Percentiles rank a stretch among this genome's conserved stretches.
Conservation (phyloP, 2,113 vertebrate species). For the Hydrolagus affinis region DNA sequence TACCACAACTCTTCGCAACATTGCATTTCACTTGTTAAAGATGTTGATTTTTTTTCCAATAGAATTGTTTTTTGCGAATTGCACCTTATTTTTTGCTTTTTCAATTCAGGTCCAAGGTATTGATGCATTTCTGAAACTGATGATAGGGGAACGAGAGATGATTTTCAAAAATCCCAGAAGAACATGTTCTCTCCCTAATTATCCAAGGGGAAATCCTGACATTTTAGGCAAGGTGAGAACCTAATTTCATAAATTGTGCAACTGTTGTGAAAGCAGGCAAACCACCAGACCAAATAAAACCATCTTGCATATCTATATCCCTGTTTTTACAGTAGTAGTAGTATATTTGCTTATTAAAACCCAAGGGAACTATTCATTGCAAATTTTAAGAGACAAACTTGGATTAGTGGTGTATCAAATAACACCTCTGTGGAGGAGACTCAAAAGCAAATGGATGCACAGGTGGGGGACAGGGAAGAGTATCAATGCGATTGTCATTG, state of each 20-base stretch:
- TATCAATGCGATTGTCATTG: no score
- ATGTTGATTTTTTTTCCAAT: not conserved
- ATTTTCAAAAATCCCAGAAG: constrained; percentile 58
- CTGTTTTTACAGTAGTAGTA: no score
- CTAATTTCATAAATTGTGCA: not conserved
- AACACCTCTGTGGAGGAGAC: no score
- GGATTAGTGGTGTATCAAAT: no score
- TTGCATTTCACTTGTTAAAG: constrained; percentile 36
- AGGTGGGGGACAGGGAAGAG: no score
- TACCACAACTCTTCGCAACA: not conserved
- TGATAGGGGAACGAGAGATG: constrained; percentile 46
- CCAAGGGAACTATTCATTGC: no score
- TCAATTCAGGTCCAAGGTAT: constrained; percentile 54
- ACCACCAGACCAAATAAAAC: no score
- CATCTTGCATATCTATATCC: no score
- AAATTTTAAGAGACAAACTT: no score
- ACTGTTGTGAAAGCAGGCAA: no score
- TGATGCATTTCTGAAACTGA: constrained; percentile 53
- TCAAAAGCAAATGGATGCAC: no score
- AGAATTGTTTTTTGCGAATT: not conserved
- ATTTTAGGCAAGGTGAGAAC: constrained; percentile 71
- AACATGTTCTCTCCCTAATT: constrained; percentile 58
- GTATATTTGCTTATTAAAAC: no score
- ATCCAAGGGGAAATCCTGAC: constrained; percentile 59
- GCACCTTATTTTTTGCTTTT: constrained; percentile 34